Evolutionary conservation across 2,888 invertebrate genomes (phyloP).

Genomic region (Beris chalybata): DNA sequence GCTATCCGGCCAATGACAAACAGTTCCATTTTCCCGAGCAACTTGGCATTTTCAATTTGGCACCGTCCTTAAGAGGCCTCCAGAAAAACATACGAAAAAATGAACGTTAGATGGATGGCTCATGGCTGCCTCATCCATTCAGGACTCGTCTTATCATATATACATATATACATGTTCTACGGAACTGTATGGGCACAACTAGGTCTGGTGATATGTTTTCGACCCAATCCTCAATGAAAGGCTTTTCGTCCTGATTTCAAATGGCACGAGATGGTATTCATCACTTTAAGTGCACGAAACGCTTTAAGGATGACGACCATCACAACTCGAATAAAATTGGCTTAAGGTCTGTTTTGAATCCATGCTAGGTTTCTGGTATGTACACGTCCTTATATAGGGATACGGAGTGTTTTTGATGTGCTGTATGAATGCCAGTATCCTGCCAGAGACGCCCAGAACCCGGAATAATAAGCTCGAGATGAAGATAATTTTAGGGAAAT

Average conservation of each 20-base stretch:
- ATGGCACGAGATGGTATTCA: constrained; percentile 6
- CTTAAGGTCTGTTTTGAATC: constrained; percentile 11
- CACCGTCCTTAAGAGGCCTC: constrained; percentile 23
- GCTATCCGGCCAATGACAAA: constrained; percentile 15
- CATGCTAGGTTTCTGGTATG: not conserved
- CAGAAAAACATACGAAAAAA: constrained; percentile 12
- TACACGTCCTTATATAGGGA: not conserved
- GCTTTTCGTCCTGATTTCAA: constrained; percentile 3
- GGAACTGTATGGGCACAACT: too few relatives aligned
- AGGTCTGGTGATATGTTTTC: too few relatives aligned
- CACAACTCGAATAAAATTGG: constrained; percentile 11
- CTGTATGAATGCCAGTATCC: not conserved
- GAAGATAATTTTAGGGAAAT: constrained; percentile 10
- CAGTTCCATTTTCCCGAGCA: constrained; percentile 24
- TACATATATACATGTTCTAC: too few relatives aligned
- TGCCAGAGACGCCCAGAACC: not conserved
- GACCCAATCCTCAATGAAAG: too few relatives aligned
- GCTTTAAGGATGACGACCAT: constrained; percentile 9
- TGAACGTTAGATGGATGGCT: constrained; percentile 10
- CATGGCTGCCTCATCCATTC: constrained; percentile 8
- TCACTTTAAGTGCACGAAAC: constrained; percentile 9
- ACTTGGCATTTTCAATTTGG: constrained; percentile 31
- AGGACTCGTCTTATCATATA: not conserved
- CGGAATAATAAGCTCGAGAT: constrained; percentile 5
- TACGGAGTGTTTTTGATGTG: not conserved